Base-by-base conservation (phyloP, 2,797 vertebrate species). In the Bovichtus variegatus region DNA sequence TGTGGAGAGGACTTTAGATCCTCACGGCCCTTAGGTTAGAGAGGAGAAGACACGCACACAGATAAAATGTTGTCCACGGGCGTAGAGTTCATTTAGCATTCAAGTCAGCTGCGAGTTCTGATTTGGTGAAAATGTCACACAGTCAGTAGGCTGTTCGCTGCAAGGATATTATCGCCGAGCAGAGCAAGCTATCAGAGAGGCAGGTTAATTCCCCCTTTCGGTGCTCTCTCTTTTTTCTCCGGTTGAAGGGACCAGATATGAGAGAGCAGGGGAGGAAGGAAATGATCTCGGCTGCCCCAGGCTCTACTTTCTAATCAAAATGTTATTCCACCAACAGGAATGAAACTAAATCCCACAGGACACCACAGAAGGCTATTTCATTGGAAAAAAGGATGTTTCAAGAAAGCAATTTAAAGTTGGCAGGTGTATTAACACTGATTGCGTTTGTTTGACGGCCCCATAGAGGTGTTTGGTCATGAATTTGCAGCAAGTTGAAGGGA, bases 291-390 rank as follows among this genome's bases (percentile, higher is more conserved):
- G 63, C 73, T 77, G 88, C 90, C 87, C 66, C 65, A 3, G 84
- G 90, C 84, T 64, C 70, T 67, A 71, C 79, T 91, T 89, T 92
- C 87, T 90, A 90, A 93, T 92, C 88, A 94, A 91, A 91, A 90
- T 83, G 83, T 90, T 91, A 84, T 89, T 86, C 82, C 79, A 86
- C 68, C 79, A 76, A 78, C 80, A 86, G 77, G 78, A 88, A 84
- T 88, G 82, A 93, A 83, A 85, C 70, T 8, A 21, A 87, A 82
- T 90, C 90, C 89, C 87, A 80, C 69, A 76, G 81, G 89, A 92
- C 76, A 16, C 21, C 47, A 83, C 84, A 76, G 81, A 84, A 82
- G 53, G 36, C 55, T 64, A 63, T 71, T 89, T 85, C 58, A 69
- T 21, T 57, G 49, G 15, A 27, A 53, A 67, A 76, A 75, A 62